A percentile compares a stretch with the other conserved stretches of the same genome.
Conservation (phyloP, 2,888 invertebrate species). For the Clivina fossor region DNA sequence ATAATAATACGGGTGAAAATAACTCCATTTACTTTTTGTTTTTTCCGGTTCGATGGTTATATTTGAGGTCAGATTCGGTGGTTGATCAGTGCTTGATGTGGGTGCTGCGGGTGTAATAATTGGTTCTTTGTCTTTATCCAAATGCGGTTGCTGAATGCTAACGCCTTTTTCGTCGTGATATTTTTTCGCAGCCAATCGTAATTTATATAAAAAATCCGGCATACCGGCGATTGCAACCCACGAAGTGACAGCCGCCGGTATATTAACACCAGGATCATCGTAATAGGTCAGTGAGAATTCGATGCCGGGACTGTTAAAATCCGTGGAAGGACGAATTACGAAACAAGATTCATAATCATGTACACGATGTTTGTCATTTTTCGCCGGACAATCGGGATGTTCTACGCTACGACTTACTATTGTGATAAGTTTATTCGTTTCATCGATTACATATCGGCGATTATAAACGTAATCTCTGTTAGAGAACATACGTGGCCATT, state of each 20-base stretch:
- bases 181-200: conserved; percentile 68
- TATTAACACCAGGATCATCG: conserved; percentile 80
- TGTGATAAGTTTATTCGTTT: conserved; percentile 60
- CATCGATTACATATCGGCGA: conserved; percentile 65
- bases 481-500: conserved; percentile 83
- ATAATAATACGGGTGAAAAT: conserved; percentile 61
- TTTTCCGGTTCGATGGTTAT: not conserved
- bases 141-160: not conserved
- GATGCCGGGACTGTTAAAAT: conserved; percentile 65
- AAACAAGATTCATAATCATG: conserved; percentile 84
- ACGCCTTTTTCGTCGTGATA: conserved; percentile 54
- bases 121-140: conserved; percentile 8
- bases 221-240: conserved; percentile 78
- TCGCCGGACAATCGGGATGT: conserved; percentile 70
- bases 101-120: conserved; percentile 1
- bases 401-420: conserved; percentile 69
- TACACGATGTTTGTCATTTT: conserved; percentile 70
- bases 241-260: conserved; percentile 69
- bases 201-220: conserved; percentile 72
- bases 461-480: conserved; percentile 87
- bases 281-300: conserved; percentile 86
- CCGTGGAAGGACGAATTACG: conserved; percentile 73
- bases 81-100: conserved; percentile 23
- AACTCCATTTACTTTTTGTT: conserved; percentile 56
- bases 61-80: conserved; percentile 23